Conservation (phyloP, 1,140 invertebrate species). For the Sarcophaga peregrina region DNA sequence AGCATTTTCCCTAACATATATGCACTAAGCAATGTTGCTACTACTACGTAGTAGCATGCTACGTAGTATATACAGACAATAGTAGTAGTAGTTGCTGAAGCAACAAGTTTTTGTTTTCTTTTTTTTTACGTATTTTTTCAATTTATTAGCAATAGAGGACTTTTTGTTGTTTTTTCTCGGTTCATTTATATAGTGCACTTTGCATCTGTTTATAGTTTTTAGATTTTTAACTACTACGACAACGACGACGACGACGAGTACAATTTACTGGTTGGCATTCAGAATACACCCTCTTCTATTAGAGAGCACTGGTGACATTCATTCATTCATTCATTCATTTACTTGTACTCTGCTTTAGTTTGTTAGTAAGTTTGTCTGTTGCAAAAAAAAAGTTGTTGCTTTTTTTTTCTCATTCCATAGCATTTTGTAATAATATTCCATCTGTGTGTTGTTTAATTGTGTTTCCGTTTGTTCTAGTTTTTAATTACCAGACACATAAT, state of each 20-base stretch:
- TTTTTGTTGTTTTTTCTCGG: not conserved
- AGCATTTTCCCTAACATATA: not conserved
- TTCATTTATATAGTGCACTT: not conserved
- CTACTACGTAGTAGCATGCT: not conserved
- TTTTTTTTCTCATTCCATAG: not conserved
- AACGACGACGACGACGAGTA: too few species aligned
- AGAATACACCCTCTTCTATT: constrained; percentile 14
- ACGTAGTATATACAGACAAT: too few species aligned
- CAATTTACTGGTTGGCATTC: not conserved
- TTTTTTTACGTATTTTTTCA: not conserved
- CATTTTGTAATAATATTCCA: too few species aligned
- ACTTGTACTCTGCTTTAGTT: not conserved
- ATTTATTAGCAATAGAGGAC: not conserved
- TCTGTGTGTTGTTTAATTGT: constrained; percentile 9
- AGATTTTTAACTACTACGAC: too few species aligned
- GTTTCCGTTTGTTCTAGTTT: constrained; percentile 36
- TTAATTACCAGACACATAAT: constrained; percentile 15
- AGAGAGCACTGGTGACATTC: too few species aligned
- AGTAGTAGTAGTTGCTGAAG: not conserved
- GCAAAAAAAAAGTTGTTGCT: not conserved
- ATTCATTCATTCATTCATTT: too few species aligned
- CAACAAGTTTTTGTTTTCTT: not conserved
- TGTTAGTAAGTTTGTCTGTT: not conserved
- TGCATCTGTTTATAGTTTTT: not conserved
- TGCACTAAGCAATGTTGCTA: not conserved